phyloP scores from a whole-genome alignment of 1,140 invertebrate genomes.

The Aphelinus certus region DNA sequence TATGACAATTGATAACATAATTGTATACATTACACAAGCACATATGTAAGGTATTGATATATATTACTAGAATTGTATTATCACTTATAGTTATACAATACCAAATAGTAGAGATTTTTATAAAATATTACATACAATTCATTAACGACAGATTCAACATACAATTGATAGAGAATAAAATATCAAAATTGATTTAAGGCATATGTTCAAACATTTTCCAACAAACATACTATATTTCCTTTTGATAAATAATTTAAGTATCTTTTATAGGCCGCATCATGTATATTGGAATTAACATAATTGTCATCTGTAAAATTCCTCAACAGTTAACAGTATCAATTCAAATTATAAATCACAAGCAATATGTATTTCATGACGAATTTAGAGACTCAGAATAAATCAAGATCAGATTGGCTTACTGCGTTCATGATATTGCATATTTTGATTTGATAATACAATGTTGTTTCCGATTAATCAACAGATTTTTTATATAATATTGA shows the following conservation, averaged over 20 bases:
- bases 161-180: conserved; percentile 15
- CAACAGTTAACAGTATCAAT: too few relatives aligned
- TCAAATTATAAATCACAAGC: too few relatives aligned
- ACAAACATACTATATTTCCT: background rate
- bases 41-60: conserved; percentile 22
- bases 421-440: too few relatives aligned
- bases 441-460: too few relatives aligned
- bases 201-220: background rate
- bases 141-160: conserved; percentile 15
- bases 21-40: conserved; percentile 33
- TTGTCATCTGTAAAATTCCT: too few relatives aligned
- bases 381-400: too few relatives aligned
- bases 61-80: background rate
- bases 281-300: background rate
- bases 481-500: conserved; percentile 4
- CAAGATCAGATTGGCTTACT: too few relatives aligned
- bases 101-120: conserved; percentile 15
- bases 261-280: conserved; percentile 12
- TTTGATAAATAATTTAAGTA: conserved; percentile 22
- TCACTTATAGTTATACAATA: background rate
- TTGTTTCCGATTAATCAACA: background rate
- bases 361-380: too few relatives aligned
- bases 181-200: conserved; percentile 27
- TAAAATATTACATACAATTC: conserved; percentile 18
- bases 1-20: conserved; percentile 34